A percentile compares a stretch with the other conserved stretches of the same genome.
These are phyloP conservation scores for Trachelipus rathkii DNA, from an alignment of 1,140 invertebrate genomes.

Conservation along the genomic window DNA sequence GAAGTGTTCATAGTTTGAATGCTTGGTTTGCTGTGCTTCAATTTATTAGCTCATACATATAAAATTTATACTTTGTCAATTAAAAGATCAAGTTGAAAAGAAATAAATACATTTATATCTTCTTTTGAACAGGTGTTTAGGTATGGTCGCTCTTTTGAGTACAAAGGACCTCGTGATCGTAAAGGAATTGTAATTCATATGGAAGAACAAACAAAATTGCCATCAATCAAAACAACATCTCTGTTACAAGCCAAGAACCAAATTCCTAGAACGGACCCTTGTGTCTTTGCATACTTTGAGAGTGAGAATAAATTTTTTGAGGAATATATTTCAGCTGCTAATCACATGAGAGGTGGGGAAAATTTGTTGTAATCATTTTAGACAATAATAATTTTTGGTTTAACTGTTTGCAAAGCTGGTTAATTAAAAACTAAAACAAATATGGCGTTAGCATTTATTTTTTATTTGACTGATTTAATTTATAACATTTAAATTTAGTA, in stretches of 20 bases:
- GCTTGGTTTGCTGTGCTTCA: no score
- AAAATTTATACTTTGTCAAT: no score
- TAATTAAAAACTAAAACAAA: no score
- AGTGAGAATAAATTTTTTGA: conserved; percentile 51
- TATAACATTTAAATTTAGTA: no score
- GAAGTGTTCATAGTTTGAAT: no score
- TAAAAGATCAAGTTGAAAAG: no score
- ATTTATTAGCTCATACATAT: no score
- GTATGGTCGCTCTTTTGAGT: conserved; percentile 54
- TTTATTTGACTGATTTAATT: no score
- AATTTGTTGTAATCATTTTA: neutral
- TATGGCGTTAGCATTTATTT: no score
- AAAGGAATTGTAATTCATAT: conserved; percentile 55
- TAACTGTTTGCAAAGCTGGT: no score
- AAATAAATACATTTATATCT: no score
- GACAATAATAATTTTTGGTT: no score
- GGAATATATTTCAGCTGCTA: conserved; percentile 56
- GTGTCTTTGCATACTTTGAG: conserved; percentile 59
- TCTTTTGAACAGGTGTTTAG: conserved; percentile 51
- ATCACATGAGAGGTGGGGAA: conserved; percentile 52
- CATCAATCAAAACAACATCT: conserved; percentile 52
- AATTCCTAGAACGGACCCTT: conserved; percentile 54
- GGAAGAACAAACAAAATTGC: conserved; percentile 55
- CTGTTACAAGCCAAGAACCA: conserved; percentile 50
- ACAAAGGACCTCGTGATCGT: conserved; percentile 55